Base-by-base conservation (phyloP, 2,797 vertebrate genomes). In the Cyclopterus lumpus region DNA sequence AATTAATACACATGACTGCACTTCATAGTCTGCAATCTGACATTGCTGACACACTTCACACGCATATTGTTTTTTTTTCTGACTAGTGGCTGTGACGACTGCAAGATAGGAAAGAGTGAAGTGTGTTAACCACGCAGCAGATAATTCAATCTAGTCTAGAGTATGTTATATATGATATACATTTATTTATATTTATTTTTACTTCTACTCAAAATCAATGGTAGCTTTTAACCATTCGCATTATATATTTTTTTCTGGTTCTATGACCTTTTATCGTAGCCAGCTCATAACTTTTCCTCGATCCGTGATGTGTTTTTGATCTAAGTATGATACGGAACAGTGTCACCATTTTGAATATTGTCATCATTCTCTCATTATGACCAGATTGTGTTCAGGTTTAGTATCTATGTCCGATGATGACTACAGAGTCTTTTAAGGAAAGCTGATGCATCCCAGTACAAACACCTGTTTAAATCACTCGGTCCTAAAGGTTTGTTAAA, bases 1-100 rank as follows among this genome's bases (percentile, higher is more conserved):
- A 48, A 51, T 28, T 63, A 34, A 20, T 51, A 49, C 62, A 36
- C 14, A 64, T 38, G 20, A 36, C 53, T 40, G 75, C 26, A 57
- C 55, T 34, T 48, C 12, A 30, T 36, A 32, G 10, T 48, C 26
- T 63, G 16, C 57, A 26, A 28, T 32, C 44, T 55, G 59, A 38
- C 48, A 30, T 32, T 7, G 38, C 15, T 75, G 7, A 71, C 42
- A 46, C n/a, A 63, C 59, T 58, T 58, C 53, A 71, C 60, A 64
- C 24, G 6, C 26, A 51, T 7, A 61, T 57, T 28, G 10, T 8
- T 65, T 28, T 28, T n/a, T 34, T 69, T 28, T 46, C 15, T 42
- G 44, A 55, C n/a, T 28, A 16, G 11, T 44, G n/a, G n/a, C 24
- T 55, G 38, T 8, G 24, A 44, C 6, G 20, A 65, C 32, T 36